Evolutionary conservation across 2,113 vertebrate species (phyloP), one percentile per base, ranked within the genome.

Genomic region (Psilopsiagon aurifrons): DNA sequence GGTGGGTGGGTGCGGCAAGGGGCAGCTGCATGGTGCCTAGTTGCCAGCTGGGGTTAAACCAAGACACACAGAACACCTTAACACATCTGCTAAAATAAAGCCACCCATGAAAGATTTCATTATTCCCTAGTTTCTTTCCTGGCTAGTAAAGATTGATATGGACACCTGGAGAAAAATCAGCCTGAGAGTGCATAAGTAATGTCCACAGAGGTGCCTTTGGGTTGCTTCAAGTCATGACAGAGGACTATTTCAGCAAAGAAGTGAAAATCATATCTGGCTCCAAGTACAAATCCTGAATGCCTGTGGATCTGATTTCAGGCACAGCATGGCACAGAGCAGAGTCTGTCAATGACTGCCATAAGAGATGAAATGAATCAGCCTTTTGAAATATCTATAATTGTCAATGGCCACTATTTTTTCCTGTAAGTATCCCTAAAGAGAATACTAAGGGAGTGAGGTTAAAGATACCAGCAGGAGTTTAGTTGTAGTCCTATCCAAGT

Each of bases 391-490:
- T 44, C 52, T 68, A 0, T 62, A 39, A 51, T 15, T 90, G 35
- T 15, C 51, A 52, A 29, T 52, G 46, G 33, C 31, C 51, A 43
- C 31, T 64, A 22, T 28, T 80, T 79, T 84, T 87, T 77, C 87
- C 31, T 64, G 2, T n/a, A 74, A 52, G 18, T 76, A 59, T 78
- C 23, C 17, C 11, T 39, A 66, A 47, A 83, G 54, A 74, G 31
- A 59, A 59, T 83, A 35, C 28, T 55, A 67, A 60, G 11, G 54
- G 28, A 77, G 8, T 23, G 63, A 78, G 14, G 35, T 68, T 86
- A 93, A 92, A 92, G 47, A 51, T 78, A 93, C 29, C 24, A 71
- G 46, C 23, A 52, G 24, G 39, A 49, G 17, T 83, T 92, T 51
- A 62, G 20, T 25, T 47, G 43, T 44, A 60, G 39, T n/a, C 54